Base-by-base conservation (phyloP, 2,113 vertebrate species). In the Elgaria multicarinata region DNA sequence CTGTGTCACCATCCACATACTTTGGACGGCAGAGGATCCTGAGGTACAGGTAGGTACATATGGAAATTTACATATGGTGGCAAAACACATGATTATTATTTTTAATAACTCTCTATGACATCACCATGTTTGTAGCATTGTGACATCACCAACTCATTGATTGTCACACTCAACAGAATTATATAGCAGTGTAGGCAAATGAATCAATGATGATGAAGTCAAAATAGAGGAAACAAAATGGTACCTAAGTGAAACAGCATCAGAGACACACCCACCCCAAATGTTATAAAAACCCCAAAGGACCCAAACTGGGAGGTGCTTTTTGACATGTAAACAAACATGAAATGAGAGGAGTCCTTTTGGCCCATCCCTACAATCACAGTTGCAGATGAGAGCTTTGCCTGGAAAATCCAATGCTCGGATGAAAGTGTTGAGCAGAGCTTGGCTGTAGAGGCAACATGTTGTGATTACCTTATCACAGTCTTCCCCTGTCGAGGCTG, bases 351-450 rank as follows among this genome's bases (percentile, higher is more conserved):
- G 66, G 31, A 31, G 31, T 18, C 31, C n/a, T 6, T 79, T 31
- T 8, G 5, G 50, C 6, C 46, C 10, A n/a, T 42, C 77, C 24
- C 77, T 20, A 3, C 36, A 39, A 6, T 6, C 71, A 79, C 28
- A n/a, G 4, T 22, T 79, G 33, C 50, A n/a, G 24, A n/a, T 10
- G 78, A 46, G 31, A 2, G 53, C 13, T 69, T 42, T 2, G 55
- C 24, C 87, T 53, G 64, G 86, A 83, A 94, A 83, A 80, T 90
- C 84, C 91, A 53, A 36, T 22, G 4, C 78, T n/a, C 18, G 33
- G 44, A 22, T 42, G n/a, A 3, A 36, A 50, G 53, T 24, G 2
- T 44, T 77, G 42, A 46, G 36, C 20, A 42, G 22, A 22, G 42
- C 12, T 42, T 31, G 22, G 24, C 8, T 31, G 42, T 20, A 14